Evolutionary conservation across 2,797 vertebrate species (phyloP).

Genomic region (Eleutherodactylus coqui): DNA sequence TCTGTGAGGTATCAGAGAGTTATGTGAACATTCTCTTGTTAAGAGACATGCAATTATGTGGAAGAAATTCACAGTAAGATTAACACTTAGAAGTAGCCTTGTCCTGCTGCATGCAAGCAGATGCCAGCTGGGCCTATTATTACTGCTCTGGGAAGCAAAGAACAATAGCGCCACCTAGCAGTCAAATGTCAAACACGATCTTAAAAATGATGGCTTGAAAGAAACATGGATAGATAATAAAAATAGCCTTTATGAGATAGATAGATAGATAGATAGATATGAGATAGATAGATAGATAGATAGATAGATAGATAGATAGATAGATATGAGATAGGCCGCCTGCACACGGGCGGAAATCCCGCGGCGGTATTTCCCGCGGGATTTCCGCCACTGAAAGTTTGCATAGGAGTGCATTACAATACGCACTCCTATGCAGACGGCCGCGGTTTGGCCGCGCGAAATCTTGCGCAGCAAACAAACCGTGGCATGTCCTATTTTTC

Average conservation of each 20-base stretch:
- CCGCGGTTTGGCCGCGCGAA: too few species aligned
- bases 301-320: not conserved
- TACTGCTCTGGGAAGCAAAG: not conserved
- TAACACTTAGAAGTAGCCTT: not conserved
- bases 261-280: not conserved
- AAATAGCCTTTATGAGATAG: not conserved
- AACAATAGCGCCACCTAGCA: not conserved
- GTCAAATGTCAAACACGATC: not conserved
- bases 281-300: too few species aligned
- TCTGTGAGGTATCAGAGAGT: not conserved
- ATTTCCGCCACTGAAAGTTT: too few species aligned
- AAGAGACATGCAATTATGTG: not conserved
- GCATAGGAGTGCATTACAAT: too few species aligned
- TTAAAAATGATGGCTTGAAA: not conserved
- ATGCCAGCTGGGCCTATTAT: not conserved
- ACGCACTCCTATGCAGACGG: too few species aligned
- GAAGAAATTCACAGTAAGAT: constrained; percentile 11
- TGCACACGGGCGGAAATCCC: too few species aligned
- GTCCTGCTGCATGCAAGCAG: not conserved
- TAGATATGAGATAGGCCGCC: not conserved
- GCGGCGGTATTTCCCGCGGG: too few species aligned
- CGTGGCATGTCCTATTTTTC: too few species aligned
- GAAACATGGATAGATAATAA: not conserved
- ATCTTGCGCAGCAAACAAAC: too few species aligned
- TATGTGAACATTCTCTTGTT: not conserved